Percentiles rank a stretch among this genome's conserved stretches.
Conservation (phyloP, 2,797 vertebrate genomes). For the Sebastes trivittatus region DNA sequence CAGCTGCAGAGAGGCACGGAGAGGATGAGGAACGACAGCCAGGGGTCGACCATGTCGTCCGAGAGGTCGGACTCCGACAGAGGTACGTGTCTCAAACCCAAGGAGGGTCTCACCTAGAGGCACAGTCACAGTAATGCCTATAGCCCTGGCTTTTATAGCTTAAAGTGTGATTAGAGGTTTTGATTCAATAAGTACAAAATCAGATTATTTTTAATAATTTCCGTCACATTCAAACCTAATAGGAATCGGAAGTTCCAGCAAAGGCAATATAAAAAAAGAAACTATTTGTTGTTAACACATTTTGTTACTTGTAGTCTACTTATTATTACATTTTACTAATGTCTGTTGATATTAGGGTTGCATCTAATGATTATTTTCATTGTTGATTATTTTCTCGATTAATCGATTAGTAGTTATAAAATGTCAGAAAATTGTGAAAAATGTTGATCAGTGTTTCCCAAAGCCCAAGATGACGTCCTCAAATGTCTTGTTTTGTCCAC, state of each 20-base stretch:
- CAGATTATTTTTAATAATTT: not conserved
- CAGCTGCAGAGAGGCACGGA: constrained; percentile 83
- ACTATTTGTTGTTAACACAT: not conserved
- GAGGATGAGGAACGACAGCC: constrained; percentile 87
- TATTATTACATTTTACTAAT: no score
- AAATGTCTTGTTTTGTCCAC: no score
- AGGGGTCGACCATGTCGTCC: constrained; percentile 90
- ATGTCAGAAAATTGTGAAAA: no score
- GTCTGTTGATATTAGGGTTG: no score
- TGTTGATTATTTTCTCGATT: no score
- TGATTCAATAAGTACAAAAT: not conserved
- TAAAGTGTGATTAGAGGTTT: not conserved
- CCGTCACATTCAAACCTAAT: not conserved
- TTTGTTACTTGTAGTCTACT: not conserved
- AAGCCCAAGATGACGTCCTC: no score
- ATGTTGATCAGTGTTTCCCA: no score
- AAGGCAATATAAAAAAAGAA: not conserved
- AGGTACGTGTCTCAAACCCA: constrained; percentile 74
- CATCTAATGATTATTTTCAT: no score
- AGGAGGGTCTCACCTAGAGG: not conserved
- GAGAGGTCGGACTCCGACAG: constrained; percentile 91
- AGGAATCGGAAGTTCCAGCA: not conserved
- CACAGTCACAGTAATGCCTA: not conserved
- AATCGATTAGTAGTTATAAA: no score
- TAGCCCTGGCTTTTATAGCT: not conserved